These are phyloP conservation scores for Megaceryle maxima DNA, from an alignment of 2,113 vertebrate species.

Conservation along the genomic window DNA sequence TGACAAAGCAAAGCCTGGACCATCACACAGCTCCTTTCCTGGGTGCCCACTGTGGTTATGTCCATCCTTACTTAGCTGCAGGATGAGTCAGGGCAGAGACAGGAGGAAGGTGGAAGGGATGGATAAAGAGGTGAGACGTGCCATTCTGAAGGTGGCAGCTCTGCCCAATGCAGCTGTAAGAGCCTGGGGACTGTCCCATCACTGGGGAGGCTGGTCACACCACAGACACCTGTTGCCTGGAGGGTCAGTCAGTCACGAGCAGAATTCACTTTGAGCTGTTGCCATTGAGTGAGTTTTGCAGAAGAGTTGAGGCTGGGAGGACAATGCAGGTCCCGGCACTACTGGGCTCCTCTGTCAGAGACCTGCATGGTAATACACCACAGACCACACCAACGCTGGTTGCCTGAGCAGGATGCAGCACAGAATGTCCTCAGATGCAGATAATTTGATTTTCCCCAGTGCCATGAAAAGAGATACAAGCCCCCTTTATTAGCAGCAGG, in stretches of 20 bases:
- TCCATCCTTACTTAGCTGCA: neutral
- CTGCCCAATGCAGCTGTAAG: neutral
- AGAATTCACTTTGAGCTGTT: accelerated
- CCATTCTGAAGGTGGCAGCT: neutral
- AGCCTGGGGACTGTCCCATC: accelerated
- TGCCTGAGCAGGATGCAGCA: accelerated
- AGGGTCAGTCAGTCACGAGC: neutral
- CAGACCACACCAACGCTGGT: accelerated
- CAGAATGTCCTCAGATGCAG: neutral
- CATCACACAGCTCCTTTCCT: neutral
- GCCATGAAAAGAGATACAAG: neutral
- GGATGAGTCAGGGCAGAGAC: neutral
- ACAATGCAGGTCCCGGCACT: neutral
- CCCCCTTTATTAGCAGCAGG: neutral
- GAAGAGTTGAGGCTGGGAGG: neutral
- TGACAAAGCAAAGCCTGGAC: neutral
- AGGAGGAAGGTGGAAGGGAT: neutral
- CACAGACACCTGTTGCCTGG: accelerated
- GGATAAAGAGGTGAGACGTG: neutral
- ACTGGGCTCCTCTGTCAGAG: neutral
- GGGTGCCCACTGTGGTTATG: neutral
- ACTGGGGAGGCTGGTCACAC: neutral
- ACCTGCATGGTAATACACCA: neutral
- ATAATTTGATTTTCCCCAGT: neutral
- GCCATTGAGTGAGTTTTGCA: neutral